Base-by-base conservation (phyloP, 2,888 invertebrate species). In the Andrena fulva region DNA sequence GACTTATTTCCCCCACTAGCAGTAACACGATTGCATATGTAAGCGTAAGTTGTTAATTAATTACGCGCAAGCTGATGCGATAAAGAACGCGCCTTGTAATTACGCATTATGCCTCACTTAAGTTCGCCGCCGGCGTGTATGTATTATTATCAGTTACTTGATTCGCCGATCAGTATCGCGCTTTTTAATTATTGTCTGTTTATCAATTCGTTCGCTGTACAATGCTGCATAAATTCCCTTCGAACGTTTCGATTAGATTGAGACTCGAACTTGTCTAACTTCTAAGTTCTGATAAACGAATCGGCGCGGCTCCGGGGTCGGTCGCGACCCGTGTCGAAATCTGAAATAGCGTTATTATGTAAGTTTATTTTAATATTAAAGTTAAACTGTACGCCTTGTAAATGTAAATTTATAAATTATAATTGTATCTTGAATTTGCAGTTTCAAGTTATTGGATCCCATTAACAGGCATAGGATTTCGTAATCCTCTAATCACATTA, bases 361-460 rank as follows among this genome's bases (percentile, higher is more conserved):
- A 92, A 92, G 91, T 91, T 92, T 92, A 92, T 93, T 93, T 93
- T 93, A 93, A 91, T 92, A 93, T 92, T 92, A 91, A 90, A 92
- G 86, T 88, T 88, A 89, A 89, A 90, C 86, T 89, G 84, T 93
- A 92, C 93, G 92, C 89, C 91, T 92, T 93, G 93, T 92, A 92
- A 92, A 93, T 93, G 92, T 93, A 92, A 92, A 92, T 93, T 92
- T 92, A 93, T 92, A 93, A 93, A 93, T 92, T 91, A 92, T 92
- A 92, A 91, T 91, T 92, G 91, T 93, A 93, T 76, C 91, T 92
- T 92, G 91, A 89, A 89, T 91, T 90, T 62, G 29, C 42, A 73
- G 77, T 85, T 87, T 82, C 67, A 59, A 77, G 10, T 87, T 77
- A 83, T 83, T 83, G 64, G 68, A 82, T 82, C 82, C 82, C 64